These are phyloP conservation scores for Coenonympha arcania DNA, from an alignment of 2,888 invertebrate species.

Conservation along the genomic window DNA sequence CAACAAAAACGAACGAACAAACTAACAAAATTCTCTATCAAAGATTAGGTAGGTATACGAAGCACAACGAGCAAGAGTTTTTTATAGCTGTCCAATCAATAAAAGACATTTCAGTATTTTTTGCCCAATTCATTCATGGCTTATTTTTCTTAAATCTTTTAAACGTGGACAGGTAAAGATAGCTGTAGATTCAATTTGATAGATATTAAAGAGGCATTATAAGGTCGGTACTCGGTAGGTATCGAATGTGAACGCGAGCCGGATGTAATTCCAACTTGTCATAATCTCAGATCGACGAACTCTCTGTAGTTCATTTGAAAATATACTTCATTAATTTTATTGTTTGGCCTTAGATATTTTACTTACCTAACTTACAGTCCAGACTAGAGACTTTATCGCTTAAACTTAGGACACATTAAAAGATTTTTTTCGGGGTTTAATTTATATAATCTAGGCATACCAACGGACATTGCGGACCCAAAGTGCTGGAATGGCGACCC, in stretches of 20 bases:
- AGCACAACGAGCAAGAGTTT: no score
- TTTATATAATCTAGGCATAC: no score
- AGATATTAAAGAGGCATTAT: neutral
- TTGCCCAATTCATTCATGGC: neutral
- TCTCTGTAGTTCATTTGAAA: constrained; percentile 9
- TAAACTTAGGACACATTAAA: no score
- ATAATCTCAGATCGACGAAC: constrained; percentile 17
- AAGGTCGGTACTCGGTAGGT: neutral
- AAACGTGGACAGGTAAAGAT: neutral
- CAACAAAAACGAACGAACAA: no score
- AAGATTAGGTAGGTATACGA: no score
- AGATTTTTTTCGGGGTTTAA: no score
- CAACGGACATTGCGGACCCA: no score
- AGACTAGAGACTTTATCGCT: no score
- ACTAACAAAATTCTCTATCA: no score
- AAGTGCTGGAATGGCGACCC: no score
- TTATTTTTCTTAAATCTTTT: neutral
- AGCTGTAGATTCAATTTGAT: neutral
- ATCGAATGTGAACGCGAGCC: constrained; percentile 13
- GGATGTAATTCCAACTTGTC: constrained; percentile 24
- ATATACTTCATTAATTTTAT: constrained; percentile 5
- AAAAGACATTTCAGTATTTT: neutral
- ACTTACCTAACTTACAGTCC: no score
- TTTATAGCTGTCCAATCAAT: neutral
- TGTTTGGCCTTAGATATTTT: no score